A percentile compares a stretch with the other conserved stretches of the same genome.
Evolutionary conservation across 2,888 invertebrate genomes (phyloP).

Genomic region (Iphiclides podalirius): DNA sequence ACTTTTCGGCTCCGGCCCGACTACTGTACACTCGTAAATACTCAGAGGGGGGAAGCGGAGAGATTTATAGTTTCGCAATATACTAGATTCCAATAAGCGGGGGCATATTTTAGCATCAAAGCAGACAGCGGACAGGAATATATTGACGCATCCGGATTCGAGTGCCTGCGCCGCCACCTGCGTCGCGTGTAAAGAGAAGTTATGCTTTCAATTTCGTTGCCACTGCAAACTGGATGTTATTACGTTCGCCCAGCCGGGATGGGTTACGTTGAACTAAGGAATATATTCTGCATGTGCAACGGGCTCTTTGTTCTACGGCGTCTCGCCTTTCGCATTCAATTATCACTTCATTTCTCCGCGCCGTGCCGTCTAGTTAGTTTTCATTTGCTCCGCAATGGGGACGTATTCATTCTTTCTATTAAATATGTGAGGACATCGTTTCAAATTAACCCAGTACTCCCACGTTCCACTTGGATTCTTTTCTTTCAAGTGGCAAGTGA

Average conservation of each 20-base stretch:
- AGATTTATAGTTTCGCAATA: constrained; percentile 24
- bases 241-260: constrained; percentile 15
- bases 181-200: constrained; percentile 47
- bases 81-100: constrained; percentile 29
- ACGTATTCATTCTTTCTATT: neutral
- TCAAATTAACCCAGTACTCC: too few species aligned
- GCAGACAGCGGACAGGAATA: constrained; percentile 23
- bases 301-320: constrained; percentile 2
- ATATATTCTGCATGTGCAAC: constrained; percentile 14
- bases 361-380: neutral
- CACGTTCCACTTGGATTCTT: too few species aligned
- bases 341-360: constrained; percentile 13
- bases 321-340: constrained; percentile 16
- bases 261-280: constrained; percentile 4
- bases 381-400: neutral
- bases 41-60: neutral
- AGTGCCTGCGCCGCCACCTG: constrained; percentile 44
- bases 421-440: neutral
- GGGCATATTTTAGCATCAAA: constrained; percentile 31
- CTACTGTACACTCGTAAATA: constrained; percentile 9
- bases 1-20: neutral
- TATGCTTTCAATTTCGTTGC: constrained; percentile 55
- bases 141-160: constrained; percentile 32
- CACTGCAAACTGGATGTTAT: constrained; percentile 22
- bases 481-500: too few species aligned